Percentiles rank a stretch among this genome's conserved stretches.
These are phyloP conservation scores for Falco concolor DNA, from an alignment of 2,797 vertebrate genomes.

Conservation along the genomic window DNA sequence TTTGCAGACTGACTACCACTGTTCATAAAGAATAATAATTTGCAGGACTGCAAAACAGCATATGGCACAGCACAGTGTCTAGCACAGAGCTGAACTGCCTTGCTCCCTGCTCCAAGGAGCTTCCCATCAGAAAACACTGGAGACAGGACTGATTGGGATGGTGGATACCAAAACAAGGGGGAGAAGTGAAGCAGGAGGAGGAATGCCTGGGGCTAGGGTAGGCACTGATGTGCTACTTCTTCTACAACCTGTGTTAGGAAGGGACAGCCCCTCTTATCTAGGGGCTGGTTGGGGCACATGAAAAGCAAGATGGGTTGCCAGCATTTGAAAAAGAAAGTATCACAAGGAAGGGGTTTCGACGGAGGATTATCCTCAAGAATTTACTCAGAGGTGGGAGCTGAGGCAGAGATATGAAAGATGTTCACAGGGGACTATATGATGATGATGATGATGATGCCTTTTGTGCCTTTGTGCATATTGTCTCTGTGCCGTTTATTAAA, in stretches of 20 bases:
- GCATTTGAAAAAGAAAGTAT: background rate
- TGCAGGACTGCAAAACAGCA: background rate
- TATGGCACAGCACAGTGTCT: background rate
- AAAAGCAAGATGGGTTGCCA: background rate
- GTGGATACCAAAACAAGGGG: background rate
- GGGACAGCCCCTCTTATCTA: background rate
- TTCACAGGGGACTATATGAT: background rate
- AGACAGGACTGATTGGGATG: background rate
- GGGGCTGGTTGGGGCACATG: accelerated
- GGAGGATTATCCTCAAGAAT: background rate
- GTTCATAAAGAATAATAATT: background rate
- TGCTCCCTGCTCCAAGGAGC: background rate
- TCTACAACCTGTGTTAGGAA: background rate
- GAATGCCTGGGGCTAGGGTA: background rate
- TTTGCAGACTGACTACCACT: background rate
- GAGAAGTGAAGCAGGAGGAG: background rate
- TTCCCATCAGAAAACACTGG: background rate
- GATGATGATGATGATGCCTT: background rate
- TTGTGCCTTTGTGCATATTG: background rate
- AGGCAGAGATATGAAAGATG: background rate
- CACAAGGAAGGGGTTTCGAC: background rate
- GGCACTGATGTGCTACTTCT: background rate
- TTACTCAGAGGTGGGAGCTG: background rate
- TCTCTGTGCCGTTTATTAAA: background rate
- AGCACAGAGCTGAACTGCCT: background rate